Evolutionary conservation across 2,888 invertebrate genomes (phyloP).

Genomic region (Eupelmus urozonus): DNA sequence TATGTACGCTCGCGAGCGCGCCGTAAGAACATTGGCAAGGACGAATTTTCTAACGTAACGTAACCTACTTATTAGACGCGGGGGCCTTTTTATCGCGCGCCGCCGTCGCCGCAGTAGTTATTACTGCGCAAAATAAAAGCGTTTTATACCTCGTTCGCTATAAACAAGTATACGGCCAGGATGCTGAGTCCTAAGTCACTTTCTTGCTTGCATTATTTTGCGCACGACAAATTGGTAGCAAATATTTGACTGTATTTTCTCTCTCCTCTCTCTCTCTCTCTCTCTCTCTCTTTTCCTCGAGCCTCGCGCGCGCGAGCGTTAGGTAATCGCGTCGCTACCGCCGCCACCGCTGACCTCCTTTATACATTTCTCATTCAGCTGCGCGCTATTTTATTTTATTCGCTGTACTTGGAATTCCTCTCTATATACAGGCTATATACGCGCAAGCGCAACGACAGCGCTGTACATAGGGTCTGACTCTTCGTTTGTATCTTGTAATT

Average conservation of each 20-base stretch:
- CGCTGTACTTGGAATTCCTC: constrained; percentile 37
- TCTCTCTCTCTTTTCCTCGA: too few species aligned
- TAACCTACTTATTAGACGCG: constrained; percentile 26
- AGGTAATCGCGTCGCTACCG: constrained; percentile 20
- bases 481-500: constrained; percentile 19
- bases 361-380: background rate
- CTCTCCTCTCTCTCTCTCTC: background rate
- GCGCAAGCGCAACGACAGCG: background rate
- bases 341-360: constrained; percentile 4
- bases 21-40: constrained; percentile 49
- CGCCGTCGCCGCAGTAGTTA: too few species aligned
- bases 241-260: too few species aligned
- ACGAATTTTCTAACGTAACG: constrained; percentile 52
- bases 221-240: background rate
- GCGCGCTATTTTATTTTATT: constrained; percentile 30
- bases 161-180: too few species aligned
- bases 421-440: background rate
- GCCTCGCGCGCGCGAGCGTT: background rate
- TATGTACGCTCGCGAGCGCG: background rate
- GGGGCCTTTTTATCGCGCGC: background rate
- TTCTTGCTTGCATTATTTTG: too few species aligned
- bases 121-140: too few species aligned
- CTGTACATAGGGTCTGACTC: background rate
- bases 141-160: too few species aligned
- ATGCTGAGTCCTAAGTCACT: too few species aligned